These are phyloP conservation scores for Amphiprion ocellaris DNA, from an alignment of 2,113 vertebrate genomes.

Conservation along the genomic window DNA sequence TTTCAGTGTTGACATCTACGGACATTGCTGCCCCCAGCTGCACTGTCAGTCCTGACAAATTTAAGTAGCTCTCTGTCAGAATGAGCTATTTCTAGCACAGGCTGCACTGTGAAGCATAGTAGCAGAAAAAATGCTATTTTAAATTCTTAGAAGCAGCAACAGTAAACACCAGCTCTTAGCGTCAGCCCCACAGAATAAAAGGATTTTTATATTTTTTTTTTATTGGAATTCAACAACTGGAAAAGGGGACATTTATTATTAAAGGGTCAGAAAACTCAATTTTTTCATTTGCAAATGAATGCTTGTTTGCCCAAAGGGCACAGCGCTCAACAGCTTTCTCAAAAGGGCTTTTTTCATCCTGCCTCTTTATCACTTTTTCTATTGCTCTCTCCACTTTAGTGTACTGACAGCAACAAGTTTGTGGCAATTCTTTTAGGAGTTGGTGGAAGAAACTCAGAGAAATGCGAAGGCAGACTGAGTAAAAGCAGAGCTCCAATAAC, in stretches of 20 bases:
- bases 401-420: not conserved
- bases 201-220: not conserved
- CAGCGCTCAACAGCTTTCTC: not conserved
- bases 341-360: not conserved
- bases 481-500: not conserved
- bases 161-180: not conserved
- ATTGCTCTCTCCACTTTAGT: not conserved
- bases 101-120: not conserved
- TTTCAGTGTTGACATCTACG: no score
- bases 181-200: no score
- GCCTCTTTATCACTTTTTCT: not conserved
- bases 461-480: not conserved
- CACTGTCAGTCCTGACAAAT: not conserved
- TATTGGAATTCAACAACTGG: not conserved
- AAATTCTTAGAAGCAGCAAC: not conserved
- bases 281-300: not conserved
- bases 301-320: not conserved
- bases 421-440: not conserved
- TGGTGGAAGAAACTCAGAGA: conserved; percentile 8
- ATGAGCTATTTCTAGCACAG: not conserved
- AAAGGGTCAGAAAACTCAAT: conserved; percentile 10
- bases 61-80: conserved; percentile 15
- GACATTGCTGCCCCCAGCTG: no score
- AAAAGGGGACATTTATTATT: conserved; percentile 1
- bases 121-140: not conserved